phyloP scores from a whole-genome alignment of 1,140 invertebrate genomes.

The Phortica variegata region DNA sequence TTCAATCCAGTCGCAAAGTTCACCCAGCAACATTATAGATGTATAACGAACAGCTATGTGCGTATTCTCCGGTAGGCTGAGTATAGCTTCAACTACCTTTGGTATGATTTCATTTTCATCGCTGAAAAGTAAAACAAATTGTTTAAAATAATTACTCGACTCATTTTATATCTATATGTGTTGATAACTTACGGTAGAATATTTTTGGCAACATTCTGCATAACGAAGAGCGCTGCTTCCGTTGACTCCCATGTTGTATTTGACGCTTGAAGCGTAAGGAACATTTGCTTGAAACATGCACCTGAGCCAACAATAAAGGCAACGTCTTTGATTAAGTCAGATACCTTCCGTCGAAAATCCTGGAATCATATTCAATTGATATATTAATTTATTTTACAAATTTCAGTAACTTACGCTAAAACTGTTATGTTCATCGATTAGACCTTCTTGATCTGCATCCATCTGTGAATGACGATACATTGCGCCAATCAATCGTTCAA shows the following conservation, averaged over 20 bases:
- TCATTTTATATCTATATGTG: not conserved
- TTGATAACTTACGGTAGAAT: constrained; percentile 82
- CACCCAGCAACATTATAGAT: constrained; percentile 84
- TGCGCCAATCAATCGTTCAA: constrained; percentile 83
- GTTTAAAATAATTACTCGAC: not conserved
- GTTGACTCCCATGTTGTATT: constrained; percentile 84
- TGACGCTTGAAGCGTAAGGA: constrained; percentile 68
- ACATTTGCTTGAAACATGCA: constrained; percentile 90
- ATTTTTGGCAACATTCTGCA: constrained; percentile 94
- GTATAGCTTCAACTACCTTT: constrained; percentile 87
- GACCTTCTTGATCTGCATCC: constrained; percentile 85
- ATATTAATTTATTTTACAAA: not conserved
- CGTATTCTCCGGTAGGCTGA: constrained; percentile 78
- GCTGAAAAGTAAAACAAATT: constrained; percentile 60
- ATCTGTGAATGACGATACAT: constrained; percentile 86
- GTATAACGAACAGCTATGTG: constrained; percentile 89
- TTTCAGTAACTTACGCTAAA: constrained; percentile 58
- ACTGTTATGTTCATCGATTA: constrained; percentile 87
- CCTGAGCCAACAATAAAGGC: constrained; percentile 96
- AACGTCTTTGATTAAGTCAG: constrained; percentile 94
- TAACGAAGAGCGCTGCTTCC: constrained; percentile 94
- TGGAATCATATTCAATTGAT: constrained; percentile 55
- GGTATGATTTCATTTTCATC: constrained; percentile 90
- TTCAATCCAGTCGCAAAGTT: constrained; percentile 94
- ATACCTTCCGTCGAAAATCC: constrained; percentile 87